phyloP scores from a whole-genome alignment of 1,140 invertebrate species.

The Delia radicum region DNA sequence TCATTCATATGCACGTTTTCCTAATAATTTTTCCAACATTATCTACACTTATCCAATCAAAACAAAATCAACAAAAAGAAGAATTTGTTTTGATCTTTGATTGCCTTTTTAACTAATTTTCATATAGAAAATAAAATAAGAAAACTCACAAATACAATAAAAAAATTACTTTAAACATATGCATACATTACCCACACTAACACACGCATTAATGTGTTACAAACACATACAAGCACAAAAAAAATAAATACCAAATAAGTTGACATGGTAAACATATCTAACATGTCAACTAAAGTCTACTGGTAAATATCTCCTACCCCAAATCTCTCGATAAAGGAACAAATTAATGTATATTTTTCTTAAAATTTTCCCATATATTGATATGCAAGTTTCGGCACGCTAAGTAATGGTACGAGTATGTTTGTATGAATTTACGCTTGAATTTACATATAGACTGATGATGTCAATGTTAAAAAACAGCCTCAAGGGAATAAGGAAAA shows the following conservation, averaged over 20 bases:
- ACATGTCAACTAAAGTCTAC: neutral
- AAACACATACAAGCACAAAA: neutral
- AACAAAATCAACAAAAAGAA: neutral
- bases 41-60: neutral
- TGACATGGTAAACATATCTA: neutral
- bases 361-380: slow-evolving; percentile 2
- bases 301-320: neutral
- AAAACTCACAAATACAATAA: neutral
- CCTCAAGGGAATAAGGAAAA: neutral
- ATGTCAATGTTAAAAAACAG: neutral
- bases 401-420: too few relatives aligned
- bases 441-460: neutral
- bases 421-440: too few relatives aligned
- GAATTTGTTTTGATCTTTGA: slow-evolving; percentile 5
- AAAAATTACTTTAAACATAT: neutral
- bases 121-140: neutral
- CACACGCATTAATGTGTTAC: neutral
- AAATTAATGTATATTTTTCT: slow-evolving; percentile 10
- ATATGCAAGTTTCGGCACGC: too few relatives aligned
- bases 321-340: neutral
- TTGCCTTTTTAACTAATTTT: slow-evolving; percentile 26
- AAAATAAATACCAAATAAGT: neutral
- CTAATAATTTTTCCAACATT: neutral
- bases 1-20: neutral
- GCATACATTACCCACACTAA: neutral